Conservation (phyloP, 2,888 invertebrate genomes). For the Nasonia oneida region DNA sequence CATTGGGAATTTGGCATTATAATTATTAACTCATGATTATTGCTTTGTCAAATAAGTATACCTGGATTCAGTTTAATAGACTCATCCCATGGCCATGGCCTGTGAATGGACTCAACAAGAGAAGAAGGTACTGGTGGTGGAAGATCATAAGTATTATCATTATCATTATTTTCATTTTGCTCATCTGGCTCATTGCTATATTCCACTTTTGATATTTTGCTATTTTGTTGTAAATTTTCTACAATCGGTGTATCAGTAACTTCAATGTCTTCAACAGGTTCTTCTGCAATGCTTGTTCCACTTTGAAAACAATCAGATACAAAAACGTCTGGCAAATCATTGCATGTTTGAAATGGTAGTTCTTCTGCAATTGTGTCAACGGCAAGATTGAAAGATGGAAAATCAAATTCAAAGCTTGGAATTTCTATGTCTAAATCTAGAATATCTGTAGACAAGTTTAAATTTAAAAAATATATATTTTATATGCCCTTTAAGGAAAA, state of each 20-base stretch:
- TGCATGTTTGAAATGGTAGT: conserved; percentile 40
- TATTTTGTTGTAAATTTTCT: conserved; percentile 20
- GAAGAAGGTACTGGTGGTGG: conserved; percentile 69
- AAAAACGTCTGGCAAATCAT: conserved; percentile 42
- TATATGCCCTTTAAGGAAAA: not conserved
- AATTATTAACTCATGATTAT: conserved; percentile 2
- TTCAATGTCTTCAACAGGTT: conserved; percentile 27
- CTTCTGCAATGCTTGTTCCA: conserved; percentile 6
- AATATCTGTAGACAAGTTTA: conserved; percentile 41
- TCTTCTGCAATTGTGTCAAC: conserved; percentile 37
- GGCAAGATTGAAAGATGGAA: conserved; percentile 54
- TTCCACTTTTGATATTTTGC: conserved; percentile 22
- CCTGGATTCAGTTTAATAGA: conserved; percentile 56
- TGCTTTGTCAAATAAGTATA: conserved; percentile 23
- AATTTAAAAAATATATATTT: not conserved
- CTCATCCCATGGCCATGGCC: conserved; percentile 80
- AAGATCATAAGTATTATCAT: conserved; percentile 65
- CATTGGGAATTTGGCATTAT: not conserved
- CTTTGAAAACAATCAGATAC: conserved; percentile 39
- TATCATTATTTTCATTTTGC: conserved; percentile 63
- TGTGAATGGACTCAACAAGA: conserved; percentile 75
- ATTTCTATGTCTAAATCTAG: conserved; percentile 57
- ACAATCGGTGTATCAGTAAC: conserved; percentile 7
- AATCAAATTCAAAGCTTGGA: conserved; percentile 52
- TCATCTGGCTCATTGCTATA: conserved; percentile 8